Percentiles rank a stretch among this genome's conserved stretches.
phyloP scores from a whole-genome alignment of 2,797 vertebrate species.

The Pangasius mekongensis region DNA sequence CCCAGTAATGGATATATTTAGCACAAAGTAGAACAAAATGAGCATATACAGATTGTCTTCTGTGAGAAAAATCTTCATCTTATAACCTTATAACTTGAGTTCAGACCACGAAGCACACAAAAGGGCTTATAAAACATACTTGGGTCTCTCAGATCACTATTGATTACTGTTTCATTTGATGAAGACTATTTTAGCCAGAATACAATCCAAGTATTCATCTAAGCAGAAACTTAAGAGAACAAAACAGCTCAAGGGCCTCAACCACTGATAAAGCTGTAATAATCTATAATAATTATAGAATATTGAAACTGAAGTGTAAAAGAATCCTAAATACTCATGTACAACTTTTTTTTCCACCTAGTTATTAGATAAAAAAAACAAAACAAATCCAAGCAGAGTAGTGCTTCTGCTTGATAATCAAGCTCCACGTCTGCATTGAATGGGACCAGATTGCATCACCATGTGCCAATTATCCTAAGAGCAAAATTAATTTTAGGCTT shows the following conservation, averaged over 20 bases:
- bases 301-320: slow-evolving; percentile 24
- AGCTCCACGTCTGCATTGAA: slow-evolving; percentile 53
- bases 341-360: slow-evolving; percentile 55
- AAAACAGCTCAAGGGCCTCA: neutral
- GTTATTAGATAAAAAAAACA: slow-evolving; percentile 50
- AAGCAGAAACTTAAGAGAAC: neutral
- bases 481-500: slow-evolving; percentile 65
- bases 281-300: slow-evolving; percentile 42
- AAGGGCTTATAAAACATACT: neutral
- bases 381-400: slow-evolving; percentile 15
- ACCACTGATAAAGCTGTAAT: slow-evolving; percentile 47
- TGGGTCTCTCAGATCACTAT: neutral
- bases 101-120: neutral
- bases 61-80: neutral
- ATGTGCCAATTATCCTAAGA: slow-evolving; percentile 63
- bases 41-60: neutral
- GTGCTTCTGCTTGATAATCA: slow-evolving; percentile 53
- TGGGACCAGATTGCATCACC: slow-evolving; percentile 59
- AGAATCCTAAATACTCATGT: slow-evolving; percentile 45
- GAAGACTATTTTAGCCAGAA: neutral
- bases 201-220: neutral
- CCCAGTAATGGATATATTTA: neutral
- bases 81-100: neutral
- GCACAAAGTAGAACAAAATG: neutral
- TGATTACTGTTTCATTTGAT: neutral